These are phyloP conservation scores for Chaetophractus vellerosus DNA, from an alignment of 2,797 vertebrate genomes.

Conservation along the genomic window DNA sequence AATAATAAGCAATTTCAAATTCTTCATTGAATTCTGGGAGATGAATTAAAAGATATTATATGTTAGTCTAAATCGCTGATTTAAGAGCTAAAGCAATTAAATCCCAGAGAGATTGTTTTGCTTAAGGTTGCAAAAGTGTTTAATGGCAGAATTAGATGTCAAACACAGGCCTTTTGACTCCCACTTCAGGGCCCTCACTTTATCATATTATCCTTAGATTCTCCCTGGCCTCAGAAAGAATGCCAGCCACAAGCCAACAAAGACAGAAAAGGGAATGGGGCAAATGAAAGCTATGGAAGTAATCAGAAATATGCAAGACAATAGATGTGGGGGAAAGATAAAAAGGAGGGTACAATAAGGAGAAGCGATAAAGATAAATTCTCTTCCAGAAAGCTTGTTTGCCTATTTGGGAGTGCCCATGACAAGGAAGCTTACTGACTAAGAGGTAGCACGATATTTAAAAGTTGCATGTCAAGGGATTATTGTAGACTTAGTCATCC, in stretches of 20 bases:
- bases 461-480: not conserved
- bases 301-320: not conserved
- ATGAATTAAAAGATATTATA: not conserved
- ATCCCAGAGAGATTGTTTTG: not conserved
- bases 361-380: not conserved
- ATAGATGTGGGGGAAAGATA: not conserved
- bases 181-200: not conserved
- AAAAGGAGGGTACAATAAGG: not conserved
- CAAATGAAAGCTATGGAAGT: not conserved
- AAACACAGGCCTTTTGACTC: not conserved
- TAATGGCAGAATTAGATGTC: not conserved
- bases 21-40: constrained; percentile 46
- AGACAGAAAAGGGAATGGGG: not conserved
- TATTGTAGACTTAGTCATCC: not conserved
- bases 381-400: not conserved
- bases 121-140: not conserved
- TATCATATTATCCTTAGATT: not conserved
- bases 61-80: not conserved
- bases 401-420: not conserved
- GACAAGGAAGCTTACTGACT: not conserved
- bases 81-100: constrained; percentile 47
- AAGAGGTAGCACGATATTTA: not conserved
- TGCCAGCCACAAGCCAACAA: not conserved
- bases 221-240: not conserved
- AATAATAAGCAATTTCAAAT: constrained; percentile 48